Percentiles rank a stretch among this genome's conserved stretches.
Conservation (phyloP, 2,113 vertebrate genomes). For the Halcyon malimbica region DNA sequence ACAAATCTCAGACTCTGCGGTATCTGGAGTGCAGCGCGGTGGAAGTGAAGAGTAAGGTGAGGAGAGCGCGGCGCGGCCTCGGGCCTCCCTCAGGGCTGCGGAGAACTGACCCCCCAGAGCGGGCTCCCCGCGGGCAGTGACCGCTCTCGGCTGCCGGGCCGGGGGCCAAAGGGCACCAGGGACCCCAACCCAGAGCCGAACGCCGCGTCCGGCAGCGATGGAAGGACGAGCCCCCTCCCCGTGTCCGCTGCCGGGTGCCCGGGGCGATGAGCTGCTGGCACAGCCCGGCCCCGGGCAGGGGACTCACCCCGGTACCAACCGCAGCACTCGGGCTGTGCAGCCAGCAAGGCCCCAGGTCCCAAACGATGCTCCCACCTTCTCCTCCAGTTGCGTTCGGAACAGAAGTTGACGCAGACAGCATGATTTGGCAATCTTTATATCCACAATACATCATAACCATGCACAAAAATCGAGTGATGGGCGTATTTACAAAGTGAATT, state of each 20-base stretch:
- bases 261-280: not conserved
- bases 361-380: not conserved
- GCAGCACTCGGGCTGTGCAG: not conserved
- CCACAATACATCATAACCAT: constrained; percentile 67
- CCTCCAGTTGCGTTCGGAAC: not conserved
- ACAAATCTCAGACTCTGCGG: no score
- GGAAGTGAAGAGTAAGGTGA: no score
- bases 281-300: not conserved
- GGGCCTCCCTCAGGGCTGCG: no score
- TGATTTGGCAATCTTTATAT: constrained; percentile 71
- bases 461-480: constrained; percentile 60
- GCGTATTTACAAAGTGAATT: constrained; percentile 71
- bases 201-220: not conserved
- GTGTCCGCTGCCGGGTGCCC: not conserved
- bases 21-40: no score
- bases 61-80: no score
- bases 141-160: not conserved
- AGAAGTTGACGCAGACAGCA: not conserved
- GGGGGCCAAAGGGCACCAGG: not conserved
- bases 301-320: not conserved
- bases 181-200: not conserved
- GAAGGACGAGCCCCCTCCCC: not conserved
- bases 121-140: not conserved
- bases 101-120: no score
- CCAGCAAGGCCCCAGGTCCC: not conserved